Base-by-base conservation (phyloP, 2,113 vertebrate genomes). In the Rhabdornis inornatus region DNA sequence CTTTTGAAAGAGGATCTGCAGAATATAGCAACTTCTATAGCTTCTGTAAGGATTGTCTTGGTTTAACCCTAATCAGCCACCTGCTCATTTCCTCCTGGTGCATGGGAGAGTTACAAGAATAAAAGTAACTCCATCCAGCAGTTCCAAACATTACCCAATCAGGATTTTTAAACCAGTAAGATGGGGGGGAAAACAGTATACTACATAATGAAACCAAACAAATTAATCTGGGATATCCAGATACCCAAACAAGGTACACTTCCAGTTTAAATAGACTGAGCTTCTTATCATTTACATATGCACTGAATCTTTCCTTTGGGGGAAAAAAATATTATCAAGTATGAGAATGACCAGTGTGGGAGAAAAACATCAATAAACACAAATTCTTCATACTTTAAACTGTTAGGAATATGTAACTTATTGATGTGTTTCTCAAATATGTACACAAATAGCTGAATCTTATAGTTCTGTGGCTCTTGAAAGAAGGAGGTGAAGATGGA, bases 181-280 rank as follows among this genome's bases (percentile, higher is more conserved):
- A 33, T 0, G 1, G 22, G 6, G 7, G 17, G 9, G 7, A 2
- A 14, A 24, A 22, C 10, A 57, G 1, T 24, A 22, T 66, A 21
- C 20, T 42, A n/a, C 13, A 28, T 25, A 60, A n/a, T 39, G 65
- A 78, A 84, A 69, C 3, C 9, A 56, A 84, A 12, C 2, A 63
- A 61, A 50, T 15, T 49, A 0, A 5, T 35, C 84, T 59, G 10
- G 10, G 4, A 4, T 50, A 13, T 64, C 40, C 40, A 42, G 40
- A 42, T 42, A 42, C 40, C 40, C 40, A n/a, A 77, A 59, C 6
- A 71, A 65, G 7, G 11, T 30, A 35, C 6, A 86, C 45, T 90
- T 83, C 8, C 13, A 11, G 17, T 71, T 85, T 25, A 75, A 94
- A 61, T 16, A 77, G 6, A 13, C 4, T 25, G 13, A n/a, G 2